Evolutionary conservation across 1,140 invertebrate species (phyloP), one percentile per base, ranked within the genome.

Genomic region (Matsumurasca onukii): DNA sequence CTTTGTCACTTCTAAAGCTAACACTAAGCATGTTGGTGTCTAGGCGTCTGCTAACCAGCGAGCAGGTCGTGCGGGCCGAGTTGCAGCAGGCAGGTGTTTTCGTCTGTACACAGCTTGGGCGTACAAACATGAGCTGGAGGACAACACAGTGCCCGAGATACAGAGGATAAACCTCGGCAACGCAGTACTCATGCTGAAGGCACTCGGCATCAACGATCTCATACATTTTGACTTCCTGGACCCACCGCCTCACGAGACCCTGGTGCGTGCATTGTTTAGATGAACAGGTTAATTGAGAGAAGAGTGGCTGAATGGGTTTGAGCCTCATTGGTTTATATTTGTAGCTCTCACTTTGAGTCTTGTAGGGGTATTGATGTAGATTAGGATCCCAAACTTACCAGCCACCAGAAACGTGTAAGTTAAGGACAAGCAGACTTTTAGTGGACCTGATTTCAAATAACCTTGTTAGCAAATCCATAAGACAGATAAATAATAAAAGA

Each of bases 201-300:
- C 97, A 15, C 82, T 99, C 9, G 97, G 97, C 1, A 98, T 99
- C 63, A 95, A 98, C 79, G 97, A 99, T 83, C 81, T 99, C 9
- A 90, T 99, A 15, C 92, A 99, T 82, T 99, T 99, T 84, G 98
- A 99, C 80, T 99, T 98, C 76, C 80, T 99, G 71, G 98, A 99
- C 84, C 97, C 97, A 17, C 98, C 98, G 2, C 97, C 97, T 0
- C 93, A 98, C 77, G 97, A 99, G 82, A 97, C 97, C 0, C 80
- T 99, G 29, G 93, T 95, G 2, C 76, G 67, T 73, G 31, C 45
- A 9, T n/a, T n/a, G n/a, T n/a, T n/a, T n/a, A n/a, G n/a, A n/a
- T n/a, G n/a, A n/a, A n/a, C n/a, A n/a, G n/a, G n/a, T n/a, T n/a
- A n/a, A n/a, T n/a, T n/a, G n/a, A n/a, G n/a, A n/a, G n/a, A n/a